Evolutionary conservation across 2,797 vertebrate species (phyloP), one percentile per base, ranked within the genome.

Genomic region (Mastacembelus armatus): DNA sequence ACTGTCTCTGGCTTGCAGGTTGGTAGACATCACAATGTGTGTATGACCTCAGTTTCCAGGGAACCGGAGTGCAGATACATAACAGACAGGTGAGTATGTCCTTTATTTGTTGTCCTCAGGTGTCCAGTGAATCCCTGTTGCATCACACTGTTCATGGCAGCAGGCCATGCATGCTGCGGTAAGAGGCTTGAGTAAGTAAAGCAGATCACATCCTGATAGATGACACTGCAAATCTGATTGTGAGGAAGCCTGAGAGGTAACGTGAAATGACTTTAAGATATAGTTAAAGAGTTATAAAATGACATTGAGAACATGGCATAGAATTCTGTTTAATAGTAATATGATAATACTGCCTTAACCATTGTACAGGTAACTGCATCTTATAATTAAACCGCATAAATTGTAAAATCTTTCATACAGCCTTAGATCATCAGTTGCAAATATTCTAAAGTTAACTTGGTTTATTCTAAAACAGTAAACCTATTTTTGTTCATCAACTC

Each of bases 171-270:
- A 45, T 74, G 64, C 78, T 72, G 66, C 65, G 49, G 10, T 89
- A 88, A 89, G 83, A 83, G 76, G 89, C 83, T 90, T 87, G 75
- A 74, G 77, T 77, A 69, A 64, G 48, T 81, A 73, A 80, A 86
- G 71, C 60, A 73, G 54, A 67, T 82, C 65, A 64, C 49, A 49
- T 78, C 64, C 54, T 77, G 63, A 57, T 74, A 35, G 51, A 85
- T 87, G 85, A 81, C 73, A 65, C 55, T 85, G 84, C 77, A 85
- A 60, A 76, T 81, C 58, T 75, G 30, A 65, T 38, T 14, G 4
- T 55, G 45, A 71, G 36, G 27, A 50, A 50, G 36, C 18, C 19
- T 24, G 35, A 32, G 22, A 56, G 39, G 21, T 29, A 8, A 58
- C 3, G 24, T 29, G 51, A 56, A 30, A 12, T 15, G 26, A 50